Base-by-base conservation (phyloP, 1,140 invertebrate species). In the Marisa cornuarietis region DNA sequence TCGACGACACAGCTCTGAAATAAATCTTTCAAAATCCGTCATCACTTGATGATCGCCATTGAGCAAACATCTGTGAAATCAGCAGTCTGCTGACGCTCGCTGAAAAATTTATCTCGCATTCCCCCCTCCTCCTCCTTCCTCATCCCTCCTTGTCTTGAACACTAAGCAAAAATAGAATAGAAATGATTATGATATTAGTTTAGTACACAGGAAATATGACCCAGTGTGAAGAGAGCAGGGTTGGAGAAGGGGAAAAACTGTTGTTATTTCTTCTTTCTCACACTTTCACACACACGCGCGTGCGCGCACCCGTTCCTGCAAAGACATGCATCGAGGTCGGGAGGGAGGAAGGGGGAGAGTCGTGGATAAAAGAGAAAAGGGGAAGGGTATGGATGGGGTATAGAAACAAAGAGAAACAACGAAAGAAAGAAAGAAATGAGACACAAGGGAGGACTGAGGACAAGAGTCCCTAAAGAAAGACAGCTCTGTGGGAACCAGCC, bases 391-490 rank as follows among this genome's bases (percentile, higher is more conserved):
- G 18, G 26, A 6, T 54, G 71, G 66, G n/a, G 51, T 13, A 73
- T 0, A 72, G 13, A 74, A 14, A 79, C 31, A 62, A n/a, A 51
- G 58, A 73, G 54, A 65, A 11, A 74, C 16, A 65, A 54, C 63
- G 58, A 80, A 14, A 80, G 62, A 31, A 26, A 71, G 26, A 71
- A 68, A 24, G 62, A 18, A 68, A n/a, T 13, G 65, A 68, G 65
- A 31, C 13, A 68, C 4, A n/a, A 63, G 62, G 62, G 62, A 63
- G 3, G 62, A 63, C 62, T n/a, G 18, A n/a, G 26, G 65, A 68
- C 65, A 13, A 13, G 65, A 68, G 22, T n/a, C n/a, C 22, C 65
- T 24, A 14, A 68, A 68, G 65, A 68, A 68, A 68, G 26, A 68
- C 22, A 68, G 24, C 22, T 68, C 65, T 52, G 20, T 42, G 18